phyloP scores from a whole-genome alignment of 2,113 vertebrate genomes.

The Macquaria ambigua region DNA sequence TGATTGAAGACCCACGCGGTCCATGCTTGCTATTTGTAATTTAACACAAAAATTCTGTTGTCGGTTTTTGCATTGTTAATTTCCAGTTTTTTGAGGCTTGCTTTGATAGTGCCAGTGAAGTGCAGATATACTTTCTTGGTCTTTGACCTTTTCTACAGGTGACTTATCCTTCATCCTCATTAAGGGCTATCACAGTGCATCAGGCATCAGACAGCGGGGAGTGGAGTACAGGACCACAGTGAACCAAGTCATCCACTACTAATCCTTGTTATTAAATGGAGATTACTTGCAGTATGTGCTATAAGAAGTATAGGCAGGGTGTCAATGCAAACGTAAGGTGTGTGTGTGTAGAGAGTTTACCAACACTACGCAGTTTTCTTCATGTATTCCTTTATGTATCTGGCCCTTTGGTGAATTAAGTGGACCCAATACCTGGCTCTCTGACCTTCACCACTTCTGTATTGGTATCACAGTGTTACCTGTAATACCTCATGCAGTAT shows the following conservation, averaged over 20 bases:
- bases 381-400: constrained; percentile 22
- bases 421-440: constrained; percentile 39
- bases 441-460: constrained; percentile 15
- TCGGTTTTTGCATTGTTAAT: constrained; percentile 58
- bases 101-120: constrained; percentile 81
- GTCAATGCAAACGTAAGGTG: constrained; percentile 56
- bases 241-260: constrained; percentile 69
- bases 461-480: constrained; percentile 49
- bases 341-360: constrained; percentile 57
- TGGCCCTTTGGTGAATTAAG: constrained; percentile 22
- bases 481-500: constrained; percentile 46
- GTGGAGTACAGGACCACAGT: constrained; percentile 64
- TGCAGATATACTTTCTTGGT: constrained; percentile 74
- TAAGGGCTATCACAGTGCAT: constrained; percentile 84
- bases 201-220: constrained; percentile 65
- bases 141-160: constrained; percentile 77
- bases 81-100: constrained; percentile 72
- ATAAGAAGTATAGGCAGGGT: constrained; percentile 51
- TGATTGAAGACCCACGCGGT: constrained; percentile 71
- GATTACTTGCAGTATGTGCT: constrained; percentile 59
- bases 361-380: constrained; percentile 62
- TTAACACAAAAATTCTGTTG: constrained; percentile 61
- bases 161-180: constrained; percentile 81
- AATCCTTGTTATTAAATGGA: constrained; percentile 56
- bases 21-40: constrained; percentile 76